Conservation (phyloP, 2,888 invertebrate species). For the Ceramica pisi region DNA sequence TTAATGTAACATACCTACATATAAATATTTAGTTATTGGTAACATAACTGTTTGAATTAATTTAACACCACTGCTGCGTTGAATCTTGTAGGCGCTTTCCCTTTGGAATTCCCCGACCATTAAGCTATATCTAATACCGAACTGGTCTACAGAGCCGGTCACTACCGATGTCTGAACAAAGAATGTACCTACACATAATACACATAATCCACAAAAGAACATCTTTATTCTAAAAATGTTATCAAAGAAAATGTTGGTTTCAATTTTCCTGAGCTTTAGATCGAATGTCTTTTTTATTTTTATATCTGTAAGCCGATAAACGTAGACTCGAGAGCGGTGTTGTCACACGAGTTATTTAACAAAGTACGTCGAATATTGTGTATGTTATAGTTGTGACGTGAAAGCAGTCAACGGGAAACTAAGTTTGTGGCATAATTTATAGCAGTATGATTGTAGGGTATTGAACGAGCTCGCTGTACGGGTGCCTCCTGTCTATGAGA, state of each 20-base stretch:
- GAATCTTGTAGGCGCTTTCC: conserved; percentile 10
- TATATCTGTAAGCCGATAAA: conserved; percentile 23
- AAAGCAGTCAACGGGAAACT: conserved; percentile 36
- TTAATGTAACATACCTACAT: conserved; percentile 15
- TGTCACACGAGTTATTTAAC: conserved; percentile 20
- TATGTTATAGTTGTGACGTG: conserved; percentile 24
- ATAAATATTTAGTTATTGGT: conserved; percentile 38
- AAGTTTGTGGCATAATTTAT: conserved; percentile 57
- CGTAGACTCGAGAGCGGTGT: conserved; percentile 11
- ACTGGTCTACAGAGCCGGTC: neutral
- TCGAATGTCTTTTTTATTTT: conserved; percentile 42
- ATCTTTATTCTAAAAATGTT: conserved; percentile 20
- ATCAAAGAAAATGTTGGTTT: conserved; percentile 25
- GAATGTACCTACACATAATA: neutral
- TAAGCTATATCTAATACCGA: neutral
- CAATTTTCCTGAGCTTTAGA: conserved; percentile 16
- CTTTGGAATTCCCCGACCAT: conserved; percentile 8
- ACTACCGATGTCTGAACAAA: neutral
- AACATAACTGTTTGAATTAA: conserved; percentile 29
- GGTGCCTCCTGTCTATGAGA: conserved; percentile 3
- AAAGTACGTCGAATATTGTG: conserved; percentile 41
- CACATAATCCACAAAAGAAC: conserved; percentile 2
- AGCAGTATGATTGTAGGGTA: conserved; percentile 42
- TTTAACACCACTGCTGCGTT: neutral
- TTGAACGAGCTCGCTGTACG: conserved; percentile 21